Evolutionary conservation across 2,113 vertebrate species (phyloP), one percentile per base, ranked within the genome.

Genomic region (Electrona antarctica): DNA sequence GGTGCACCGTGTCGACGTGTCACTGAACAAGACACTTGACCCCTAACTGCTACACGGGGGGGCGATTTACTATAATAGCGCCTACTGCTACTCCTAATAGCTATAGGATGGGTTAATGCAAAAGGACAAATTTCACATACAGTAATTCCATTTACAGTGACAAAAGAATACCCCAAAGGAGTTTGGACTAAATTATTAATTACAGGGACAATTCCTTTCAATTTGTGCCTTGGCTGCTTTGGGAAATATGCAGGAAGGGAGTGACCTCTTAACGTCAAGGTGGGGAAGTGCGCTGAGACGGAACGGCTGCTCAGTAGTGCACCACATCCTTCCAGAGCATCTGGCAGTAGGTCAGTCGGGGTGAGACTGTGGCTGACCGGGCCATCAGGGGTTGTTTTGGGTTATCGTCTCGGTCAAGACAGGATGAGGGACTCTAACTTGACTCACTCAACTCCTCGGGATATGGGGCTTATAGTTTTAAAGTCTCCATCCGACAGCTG

Each of bases 401-500:
- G 60, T 83, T 63, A 81, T 57, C 6, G 48, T 57, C 6, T 67
- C 71, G 56, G 46, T 8, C 12, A 8, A 8, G 66, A 48, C 41
- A 29, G 63, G 59, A 76, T 48, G 55, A 77, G 67, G 68, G 75
- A 79, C 61, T 81, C 81, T 85, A 81, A 86, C 21, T 84, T 84
- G 75, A 82, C 29, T 58, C 50, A 21, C 69, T 72, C 60, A 50
- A 52, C 65, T 67, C 8, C 48, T 62, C n/a, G 55, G 73, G 73
- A 81, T 70, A 76, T 85, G 76, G 54, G 71, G 64, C 77, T 72
- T 45, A 47, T 13, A 51, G 67, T 62, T 60, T 76, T 60, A 54
- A 73, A 73, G 80, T 66, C 64, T 81, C 55, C 33, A 70, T 59
- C 55, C 29, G 77, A 86, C 84, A 88, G 83, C 84, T 90, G 83